phyloP scores from a whole-genome alignment of 2,888 invertebrate genomes.

The Myopa testacea region DNA sequence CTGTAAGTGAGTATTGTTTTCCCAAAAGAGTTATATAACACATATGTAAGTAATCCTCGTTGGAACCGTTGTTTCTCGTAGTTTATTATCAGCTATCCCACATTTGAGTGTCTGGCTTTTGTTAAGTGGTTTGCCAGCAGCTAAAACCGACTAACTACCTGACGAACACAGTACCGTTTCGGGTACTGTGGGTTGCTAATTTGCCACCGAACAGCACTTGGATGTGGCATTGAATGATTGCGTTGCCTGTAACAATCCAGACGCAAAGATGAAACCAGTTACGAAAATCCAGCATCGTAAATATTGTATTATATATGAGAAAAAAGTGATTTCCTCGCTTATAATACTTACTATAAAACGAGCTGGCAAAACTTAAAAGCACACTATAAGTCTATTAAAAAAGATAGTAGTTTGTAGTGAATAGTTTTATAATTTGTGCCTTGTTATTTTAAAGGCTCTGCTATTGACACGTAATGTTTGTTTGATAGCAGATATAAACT shows the following conservation, averaged over 20 bases:
- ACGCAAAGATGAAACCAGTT: neutral
- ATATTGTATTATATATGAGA: neutral
- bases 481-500: neutral
- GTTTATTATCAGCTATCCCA: too few species aligned
- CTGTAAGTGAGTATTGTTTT: too few species aligned
- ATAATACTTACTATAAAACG: neutral
- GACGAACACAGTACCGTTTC: too few species aligned
- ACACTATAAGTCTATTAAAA: too few species aligned
- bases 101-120: too few species aligned
- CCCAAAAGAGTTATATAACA: too few species aligned
- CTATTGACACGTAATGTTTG: slow-evolving; percentile 4
- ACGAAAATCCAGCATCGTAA: neutral
- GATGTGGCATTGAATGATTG: slow-evolving; percentile 1
- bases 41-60: too few species aligned
- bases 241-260: neutral
- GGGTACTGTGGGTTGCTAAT: neutral
- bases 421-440: slow-evolving; percentile 8
- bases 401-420: neutral
- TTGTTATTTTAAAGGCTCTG: neutral
- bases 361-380: neutral
- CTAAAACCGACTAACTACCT: too few species aligned
- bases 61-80: too few species aligned
- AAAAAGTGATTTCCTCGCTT: neutral
- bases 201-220: neutral
- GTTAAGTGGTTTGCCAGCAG: too few species aligned